These are phyloP conservation scores for Hyaena hyaena DNA, from an alignment of 2,113 vertebrate genomes.

Conservation along the genomic window DNA sequence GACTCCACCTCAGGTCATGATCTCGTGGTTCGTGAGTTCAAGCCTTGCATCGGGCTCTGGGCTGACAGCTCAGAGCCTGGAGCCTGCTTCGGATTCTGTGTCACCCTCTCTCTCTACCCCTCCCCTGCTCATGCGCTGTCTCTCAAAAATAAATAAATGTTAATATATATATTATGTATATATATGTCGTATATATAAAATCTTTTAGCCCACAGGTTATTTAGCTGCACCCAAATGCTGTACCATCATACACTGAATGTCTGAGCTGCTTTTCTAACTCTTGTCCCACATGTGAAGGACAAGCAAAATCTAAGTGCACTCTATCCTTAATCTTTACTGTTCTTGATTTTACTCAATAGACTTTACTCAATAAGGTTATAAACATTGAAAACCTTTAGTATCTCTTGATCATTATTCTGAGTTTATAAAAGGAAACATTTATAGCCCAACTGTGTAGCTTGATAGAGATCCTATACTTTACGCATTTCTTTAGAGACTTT, in stretches of 20 bases:
- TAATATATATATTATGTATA: no score
- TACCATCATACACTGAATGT: background rate
- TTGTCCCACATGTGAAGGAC: background rate
- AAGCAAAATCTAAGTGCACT: background rate
- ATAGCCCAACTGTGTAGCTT: background rate
- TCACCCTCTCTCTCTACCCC: no score
- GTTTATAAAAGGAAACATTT: slow-evolving; percentile 38
- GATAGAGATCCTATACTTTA: background rate
- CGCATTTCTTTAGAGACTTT: background rate
- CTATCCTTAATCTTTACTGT: background rate
- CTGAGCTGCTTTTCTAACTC: background rate
- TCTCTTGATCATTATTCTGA: slow-evolving; percentile 2
- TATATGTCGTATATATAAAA: background rate
- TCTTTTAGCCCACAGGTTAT: background rate
- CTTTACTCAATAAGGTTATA: background rate
- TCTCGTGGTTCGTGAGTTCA: no score
- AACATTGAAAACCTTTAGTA: background rate
- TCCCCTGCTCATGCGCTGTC: no score
- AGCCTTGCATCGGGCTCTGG: no score
- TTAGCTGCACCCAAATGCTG: background rate
- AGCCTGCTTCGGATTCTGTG: no score
- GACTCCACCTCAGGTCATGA: no score
- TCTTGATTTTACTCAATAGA: background rate
- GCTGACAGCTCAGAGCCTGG: no score
- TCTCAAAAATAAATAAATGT: no score